These are phyloP conservation scores for Ophion ellenae DNA, from an alignment of 2,888 invertebrate species.

Conservation along the genomic window DNA sequence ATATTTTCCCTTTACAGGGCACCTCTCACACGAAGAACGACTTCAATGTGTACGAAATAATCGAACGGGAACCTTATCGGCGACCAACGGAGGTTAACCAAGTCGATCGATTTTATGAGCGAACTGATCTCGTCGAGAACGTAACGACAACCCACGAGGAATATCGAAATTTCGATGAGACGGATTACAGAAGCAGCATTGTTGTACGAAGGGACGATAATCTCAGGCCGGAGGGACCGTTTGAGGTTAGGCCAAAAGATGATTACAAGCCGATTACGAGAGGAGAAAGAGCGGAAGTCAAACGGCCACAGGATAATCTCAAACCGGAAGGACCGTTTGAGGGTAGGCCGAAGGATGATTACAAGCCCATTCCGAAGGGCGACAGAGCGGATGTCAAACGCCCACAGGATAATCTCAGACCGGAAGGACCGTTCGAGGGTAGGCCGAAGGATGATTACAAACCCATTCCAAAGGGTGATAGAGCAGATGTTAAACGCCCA, in stretches of 20 bases:
- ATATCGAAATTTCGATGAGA: constrained; percentile 87
- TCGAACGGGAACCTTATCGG: constrained; percentile 82
- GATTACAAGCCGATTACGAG: constrained; percentile 82
- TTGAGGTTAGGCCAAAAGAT: constrained; percentile 83
- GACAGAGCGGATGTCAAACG: constrained; percentile 76
- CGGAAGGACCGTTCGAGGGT: constrained; percentile 86
- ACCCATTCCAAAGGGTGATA: constrained; percentile 70
- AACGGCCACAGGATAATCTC: constrained; percentile 73
- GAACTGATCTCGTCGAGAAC: constrained; percentile 85
- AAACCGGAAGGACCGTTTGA: constrained; percentile 85
- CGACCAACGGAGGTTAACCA: constrained; percentile 89
- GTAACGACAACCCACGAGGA: constrained; percentile 90
- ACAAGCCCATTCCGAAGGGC: constrained; percentile 73
- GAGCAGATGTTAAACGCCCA: constrained; percentile 76
- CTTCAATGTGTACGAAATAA: constrained; percentile 77
- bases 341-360: constrained; percentile 76
- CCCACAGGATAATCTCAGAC: constrained; percentile 73
- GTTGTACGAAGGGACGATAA: constrained; percentile 83
- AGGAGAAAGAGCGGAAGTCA: constrained; percentile 77
- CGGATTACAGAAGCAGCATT: constrained; percentile 83
- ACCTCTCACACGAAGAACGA: constrained; percentile 81
- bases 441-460: constrained; percentile 75
- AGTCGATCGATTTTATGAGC: constrained; percentile 76
- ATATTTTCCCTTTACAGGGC: constrained; percentile 73
- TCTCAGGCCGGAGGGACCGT: constrained; percentile 84